Evolutionary conservation across 2,113 vertebrate genomes (phyloP).

Genomic region (Ictalurus punctatus): DNA sequence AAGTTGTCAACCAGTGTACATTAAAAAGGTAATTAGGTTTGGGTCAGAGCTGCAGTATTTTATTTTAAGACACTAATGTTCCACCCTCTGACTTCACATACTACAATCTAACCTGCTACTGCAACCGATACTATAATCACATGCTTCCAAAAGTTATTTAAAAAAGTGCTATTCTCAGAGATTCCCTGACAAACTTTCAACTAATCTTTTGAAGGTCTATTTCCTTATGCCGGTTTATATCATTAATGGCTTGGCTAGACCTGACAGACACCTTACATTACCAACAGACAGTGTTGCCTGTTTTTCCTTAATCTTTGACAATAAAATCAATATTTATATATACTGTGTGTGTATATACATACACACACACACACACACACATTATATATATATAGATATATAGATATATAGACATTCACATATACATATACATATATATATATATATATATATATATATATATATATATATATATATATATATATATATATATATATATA

Average conservation of each 20-base stretch:
- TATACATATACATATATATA: not conserved
- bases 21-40: constrained; percentile 65
- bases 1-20: constrained; percentile 48
- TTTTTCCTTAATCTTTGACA: not conserved
- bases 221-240: constrained; percentile 51
- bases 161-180: constrained; percentile 74
- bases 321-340: not conserved
- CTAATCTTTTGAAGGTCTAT: constrained; percentile 48
- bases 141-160: constrained; percentile 58
- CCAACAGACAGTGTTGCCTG: not conserved
- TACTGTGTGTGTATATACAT: no score
- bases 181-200: constrained; percentile 57
- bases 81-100: constrained; percentile 13
- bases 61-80: constrained; percentile 61
- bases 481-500: no score
- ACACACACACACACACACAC: no score
- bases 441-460: constrained; percentile 39
- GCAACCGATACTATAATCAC: constrained; percentile 61
- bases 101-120: constrained; percentile 38
- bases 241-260: constrained; percentile 50
- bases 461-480: no score
- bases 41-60: constrained; percentile 68
- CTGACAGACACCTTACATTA: constrained; percentile 22
- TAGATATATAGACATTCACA: no score
- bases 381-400: constrained; percentile 41